Conservation (phyloP, 2,888 invertebrate species). For the Pardosa pseudoannulata region DNA sequence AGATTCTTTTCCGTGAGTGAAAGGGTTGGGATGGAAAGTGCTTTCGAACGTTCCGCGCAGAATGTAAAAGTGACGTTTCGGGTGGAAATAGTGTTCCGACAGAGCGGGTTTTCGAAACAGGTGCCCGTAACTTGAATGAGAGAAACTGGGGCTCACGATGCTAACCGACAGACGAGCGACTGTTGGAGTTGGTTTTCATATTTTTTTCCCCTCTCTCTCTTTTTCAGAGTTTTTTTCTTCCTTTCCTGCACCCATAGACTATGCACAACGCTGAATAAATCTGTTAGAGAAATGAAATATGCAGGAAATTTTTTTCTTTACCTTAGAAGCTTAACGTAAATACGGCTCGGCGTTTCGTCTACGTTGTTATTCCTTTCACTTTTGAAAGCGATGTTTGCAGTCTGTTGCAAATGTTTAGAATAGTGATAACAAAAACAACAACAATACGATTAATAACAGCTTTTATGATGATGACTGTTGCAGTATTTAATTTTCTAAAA, state of each 20-base stretch:
- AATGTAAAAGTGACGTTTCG: slow-evolving; percentile 38
- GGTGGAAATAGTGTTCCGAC: slow-evolving; percentile 41
- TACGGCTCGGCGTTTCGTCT: no score
- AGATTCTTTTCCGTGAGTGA: not conserved
- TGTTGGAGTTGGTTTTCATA: slow-evolving; percentile 20
- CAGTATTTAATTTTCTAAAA: no score
- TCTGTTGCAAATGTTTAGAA: no score
- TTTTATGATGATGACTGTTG: no score
- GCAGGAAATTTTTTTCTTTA: no score
- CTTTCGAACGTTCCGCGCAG: slow-evolving; percentile 14
- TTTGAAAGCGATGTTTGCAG: no score
- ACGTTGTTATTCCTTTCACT: no score
- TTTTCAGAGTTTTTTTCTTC: not conserved
- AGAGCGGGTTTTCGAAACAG: slow-evolving; percentile 68
- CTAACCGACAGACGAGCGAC: slow-evolving; percentile 49
- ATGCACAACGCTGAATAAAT: not conserved
- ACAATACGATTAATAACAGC: no score
- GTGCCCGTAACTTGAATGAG: slow-evolving; percentile 33
- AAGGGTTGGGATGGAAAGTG: not conserved
- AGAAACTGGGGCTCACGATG: slow-evolving; percentile 52
- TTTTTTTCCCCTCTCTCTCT: slow-evolving; percentile 16
- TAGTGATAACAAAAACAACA: no score
- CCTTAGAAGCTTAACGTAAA: no score
- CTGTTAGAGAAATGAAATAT: no score
- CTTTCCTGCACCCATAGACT: not conserved